phyloP scores from a whole-genome alignment of 1,140 invertebrate genomes.

The Saxidomus purpurata region DNA sequence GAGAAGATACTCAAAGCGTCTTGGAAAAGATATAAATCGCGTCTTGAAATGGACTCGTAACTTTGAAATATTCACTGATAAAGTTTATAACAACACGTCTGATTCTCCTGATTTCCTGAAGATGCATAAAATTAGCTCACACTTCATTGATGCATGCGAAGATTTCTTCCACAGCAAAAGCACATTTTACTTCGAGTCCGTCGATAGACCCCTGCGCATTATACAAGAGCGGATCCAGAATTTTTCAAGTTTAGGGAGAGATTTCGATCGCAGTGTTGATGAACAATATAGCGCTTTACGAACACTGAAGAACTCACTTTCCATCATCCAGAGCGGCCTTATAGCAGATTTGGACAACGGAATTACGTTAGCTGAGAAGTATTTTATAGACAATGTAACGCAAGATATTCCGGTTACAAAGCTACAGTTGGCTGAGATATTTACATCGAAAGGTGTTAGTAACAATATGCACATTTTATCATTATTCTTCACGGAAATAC shows the following conservation, averaged over 20 bases:
- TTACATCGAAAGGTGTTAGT: neutral
- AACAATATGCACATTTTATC: constrained; percentile 10
- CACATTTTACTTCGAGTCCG: constrained; percentile 72
- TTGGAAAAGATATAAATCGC: constrained; percentile 14
- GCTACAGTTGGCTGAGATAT: neutral
- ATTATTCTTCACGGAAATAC: constrained; percentile 25
- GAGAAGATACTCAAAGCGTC: neutral
- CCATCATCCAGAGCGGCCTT: neutral
- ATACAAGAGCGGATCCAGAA: constrained; percentile 65
- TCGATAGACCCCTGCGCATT: constrained; percentile 74
- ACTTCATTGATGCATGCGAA: constrained; percentile 13
- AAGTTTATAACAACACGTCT: neutral
- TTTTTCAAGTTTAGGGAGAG: constrained; percentile 57
- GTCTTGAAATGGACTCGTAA: neutral
- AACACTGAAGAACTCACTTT: neutral
- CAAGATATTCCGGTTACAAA: constrained; percentile 28
- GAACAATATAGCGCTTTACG: neutral
- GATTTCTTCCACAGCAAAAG: constrained; percentile 73
- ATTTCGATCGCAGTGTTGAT: constrained; percentile 46
- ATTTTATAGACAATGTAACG: neutral
- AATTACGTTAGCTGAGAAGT: neutral
- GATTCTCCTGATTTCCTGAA: neutral
- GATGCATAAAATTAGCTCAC: constrained; percentile 16
- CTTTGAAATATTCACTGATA: neutral
- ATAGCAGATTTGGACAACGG: neutral